Base-by-base conservation (phyloP, 2,888 invertebrate species). In the Pogonocherus hispidulus region DNA sequence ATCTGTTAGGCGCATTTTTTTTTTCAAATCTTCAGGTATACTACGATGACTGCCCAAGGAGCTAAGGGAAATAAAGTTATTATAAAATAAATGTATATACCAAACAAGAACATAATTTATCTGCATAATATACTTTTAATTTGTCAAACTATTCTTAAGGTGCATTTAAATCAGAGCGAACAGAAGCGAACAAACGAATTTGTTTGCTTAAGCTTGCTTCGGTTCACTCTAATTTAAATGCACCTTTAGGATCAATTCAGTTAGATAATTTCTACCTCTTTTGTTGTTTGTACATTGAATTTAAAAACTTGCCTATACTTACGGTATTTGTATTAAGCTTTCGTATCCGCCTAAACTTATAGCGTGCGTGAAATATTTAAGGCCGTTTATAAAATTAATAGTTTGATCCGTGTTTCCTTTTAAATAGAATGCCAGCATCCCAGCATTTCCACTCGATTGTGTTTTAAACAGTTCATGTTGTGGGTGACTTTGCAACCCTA, bases 341-440 rank as follows among this genome's bases (percentile, higher is more conserved):
- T 98, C 97, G 79, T 92, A 95, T 63, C 97, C 97, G 55, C 98
- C 98, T 67, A 98, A 88, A 80, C 96, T 96, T 83, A 96, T 97
- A 1, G 97, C 97, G 57, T 96, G 85, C 0, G 89, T 90, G 83
- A 97, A 95, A n/a, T 95, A 75, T 85, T 94, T 92, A 18, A 96
- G 85, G 8, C 90, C 84, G 74, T 90, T 88, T 18, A 96, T 86
- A 80, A 97, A 93, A 62, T 88, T 90, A 55, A 87, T 87, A 0
- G 93, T 91, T 76, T 94, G 90, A 56, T 90, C 86, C 37, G 92
- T 79, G 1, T 88, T 91, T 0, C 95, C 95, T 77, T 91, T 91
- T 32, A 97, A 19, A 27, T 92, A 94, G 80, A 97, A 95, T 19
- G 95, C 92, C 78, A 98, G 88, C 87, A 97, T 94, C 9, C 97